Evolutionary conservation across 1,140 invertebrate genomes (phyloP).

Genomic region (Platyscapa corneri): DNA sequence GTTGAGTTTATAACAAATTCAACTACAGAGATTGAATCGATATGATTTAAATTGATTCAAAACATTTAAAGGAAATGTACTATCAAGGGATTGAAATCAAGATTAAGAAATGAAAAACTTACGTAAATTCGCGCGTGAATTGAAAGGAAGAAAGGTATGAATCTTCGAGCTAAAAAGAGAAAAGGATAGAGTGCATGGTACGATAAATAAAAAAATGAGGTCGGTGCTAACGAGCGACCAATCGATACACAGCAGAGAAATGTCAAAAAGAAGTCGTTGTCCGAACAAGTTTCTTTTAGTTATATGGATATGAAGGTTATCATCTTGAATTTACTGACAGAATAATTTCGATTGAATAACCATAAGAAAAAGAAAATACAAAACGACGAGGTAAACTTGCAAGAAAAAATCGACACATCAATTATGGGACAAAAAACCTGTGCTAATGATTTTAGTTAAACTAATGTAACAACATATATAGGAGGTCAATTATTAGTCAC

Average conservation of each 20-base stretch:
- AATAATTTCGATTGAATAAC: conserved; percentile 40
- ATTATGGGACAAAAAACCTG: conserved; percentile 8
- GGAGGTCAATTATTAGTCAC: conserved; percentile 39
- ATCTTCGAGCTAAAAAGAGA: not conserved
- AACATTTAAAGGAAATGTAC: not conserved
- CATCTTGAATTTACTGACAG: conserved; percentile 22
- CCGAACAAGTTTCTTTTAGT: not conserved
- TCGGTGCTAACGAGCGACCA: conserved; percentile 41
- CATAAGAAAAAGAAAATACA: not conserved
- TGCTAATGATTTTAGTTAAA: conserved; percentile 40
- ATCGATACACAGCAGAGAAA: conserved; percentile 40
- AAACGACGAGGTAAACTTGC: not conserved
- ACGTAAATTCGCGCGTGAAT: not conserved
- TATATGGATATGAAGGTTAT: conserved; percentile 2
- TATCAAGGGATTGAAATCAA: not conserved
- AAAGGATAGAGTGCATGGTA: conserved; percentile 10
- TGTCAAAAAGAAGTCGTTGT: conserved; percentile 35
- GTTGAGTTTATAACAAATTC: not conserved
- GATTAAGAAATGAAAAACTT: conserved; percentile 13
- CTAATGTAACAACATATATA: conserved; percentile 4
- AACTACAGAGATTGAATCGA: not conserved
- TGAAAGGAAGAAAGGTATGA: conserved; percentile 1
- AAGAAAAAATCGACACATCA: conserved; percentile 44
- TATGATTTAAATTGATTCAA: not conserved
- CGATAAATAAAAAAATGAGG: conserved; percentile 44